Evolutionary conservation across 1,140 invertebrate genomes (phyloP), one percentile per base, ranked within the genome.

Genomic region (Philopotamus ludificatus): DNA sequence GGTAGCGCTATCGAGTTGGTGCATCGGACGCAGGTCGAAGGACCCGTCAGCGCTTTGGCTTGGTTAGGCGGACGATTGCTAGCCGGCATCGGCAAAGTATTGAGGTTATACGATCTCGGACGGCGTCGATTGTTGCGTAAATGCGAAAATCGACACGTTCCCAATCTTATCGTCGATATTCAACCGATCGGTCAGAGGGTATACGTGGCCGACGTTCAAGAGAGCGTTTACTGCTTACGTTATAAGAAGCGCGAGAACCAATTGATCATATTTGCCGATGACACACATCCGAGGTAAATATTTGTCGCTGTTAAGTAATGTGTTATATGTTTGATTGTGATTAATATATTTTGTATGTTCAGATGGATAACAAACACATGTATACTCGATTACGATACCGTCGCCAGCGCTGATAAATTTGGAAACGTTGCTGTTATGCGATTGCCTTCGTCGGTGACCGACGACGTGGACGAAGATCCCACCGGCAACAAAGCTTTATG

Each of bases 131-230:
- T 99, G 25, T 77, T 99, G 3, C 83, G 95, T 39, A 99, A 99
- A 80, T 99, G 97, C 81, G 98, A 99, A 81, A 99, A 99, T 79
- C 96, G 97, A 86, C 95, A 98, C 79, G 91, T 99, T 78, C 95
- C 97, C 10, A 95, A 98, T 75, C 86, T 91, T 50, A 94, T 99
- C 60, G 89, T 95, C 0, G 91, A 91, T 64, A 95, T 99, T 57
- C 91, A 96, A 75, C 89, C 94, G 0, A 89, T 96, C 71, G 95
- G 97, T 0, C 90, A 95, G 73, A 85, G 98, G 50, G 92, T 99
- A 23, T 94, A 93, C 73, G 97, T 97, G 0, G 89, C 91, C 0
- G 98, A 99, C 78, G 90, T 98, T 0, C 96, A 99, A 76, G 97
- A 99, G 75, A 97, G 95, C 25, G 91, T 99, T 10, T 97, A 96